phyloP scores from a whole-genome alignment of 2,797 vertebrate genomes.

The Myripristis jacobus region DNA sequence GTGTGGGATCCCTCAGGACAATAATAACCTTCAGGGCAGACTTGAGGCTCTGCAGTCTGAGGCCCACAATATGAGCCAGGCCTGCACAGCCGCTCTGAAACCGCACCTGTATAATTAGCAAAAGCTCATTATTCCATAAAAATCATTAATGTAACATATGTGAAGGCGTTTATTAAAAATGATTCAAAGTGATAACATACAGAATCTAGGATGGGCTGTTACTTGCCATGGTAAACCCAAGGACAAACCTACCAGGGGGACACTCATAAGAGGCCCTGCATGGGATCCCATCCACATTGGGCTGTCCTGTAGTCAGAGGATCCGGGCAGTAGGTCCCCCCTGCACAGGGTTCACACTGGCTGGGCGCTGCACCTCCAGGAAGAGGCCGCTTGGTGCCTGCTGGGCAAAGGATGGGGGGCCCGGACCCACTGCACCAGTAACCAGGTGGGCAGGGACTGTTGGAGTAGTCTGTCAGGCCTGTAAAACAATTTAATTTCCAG shows the following conservation, averaged over 20 bases:
- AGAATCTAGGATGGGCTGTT: slow-evolving; percentile 2
- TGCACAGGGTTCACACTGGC: slow-evolving; percentile 86
- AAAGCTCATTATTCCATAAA: slow-evolving; percentile 18
- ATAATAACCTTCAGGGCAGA: slow-evolving; percentile 89
- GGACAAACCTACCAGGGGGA: slow-evolving; percentile 80
- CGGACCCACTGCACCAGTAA: slow-evolving; percentile 90
- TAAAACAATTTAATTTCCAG: neutral
- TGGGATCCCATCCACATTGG: slow-evolving; percentile 85
- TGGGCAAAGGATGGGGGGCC: slow-evolving; percentile 86
- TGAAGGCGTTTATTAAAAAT: slow-evolving; percentile 12
- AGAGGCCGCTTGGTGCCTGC: slow-evolving; percentile 86
- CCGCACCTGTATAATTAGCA: slow-evolving; percentile 83
- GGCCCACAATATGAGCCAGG: slow-evolving; percentile 88
- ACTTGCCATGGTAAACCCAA: neutral
- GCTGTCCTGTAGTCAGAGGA: slow-evolving; percentile 75
- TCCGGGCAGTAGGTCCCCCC: slow-evolving; percentile 89
- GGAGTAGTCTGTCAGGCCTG: slow-evolving; percentile 82
- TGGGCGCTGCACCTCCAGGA: slow-evolving; percentile 83
- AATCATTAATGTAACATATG: neutral
- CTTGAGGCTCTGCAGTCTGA: slow-evolving; percentile 81
- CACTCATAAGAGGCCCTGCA: slow-evolving; percentile 90
- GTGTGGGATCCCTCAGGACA: slow-evolving; percentile 88
- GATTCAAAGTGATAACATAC: neutral
- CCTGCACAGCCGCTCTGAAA: slow-evolving; percentile 84
- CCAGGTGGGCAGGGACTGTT: slow-evolving; percentile 88